A percentile compares a stretch with the other conserved stretches of the same genome.
These are phyloP conservation scores for Odontomachus brunneus DNA, from an alignment of 1,140 invertebrate genomes.

Conservation along the genomic window DNA sequence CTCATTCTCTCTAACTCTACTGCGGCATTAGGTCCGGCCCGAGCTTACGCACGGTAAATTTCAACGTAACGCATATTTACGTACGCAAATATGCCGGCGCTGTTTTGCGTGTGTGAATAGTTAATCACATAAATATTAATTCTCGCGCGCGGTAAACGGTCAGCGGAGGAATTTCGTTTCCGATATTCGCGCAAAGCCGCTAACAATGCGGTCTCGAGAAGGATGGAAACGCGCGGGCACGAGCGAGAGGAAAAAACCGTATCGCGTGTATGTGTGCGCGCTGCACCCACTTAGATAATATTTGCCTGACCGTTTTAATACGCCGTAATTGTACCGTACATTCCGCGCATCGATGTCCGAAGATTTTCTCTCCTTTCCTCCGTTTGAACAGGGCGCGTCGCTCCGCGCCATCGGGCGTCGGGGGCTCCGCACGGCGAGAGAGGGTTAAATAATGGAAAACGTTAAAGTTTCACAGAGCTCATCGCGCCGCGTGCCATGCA, in stretches of 20 bases:
- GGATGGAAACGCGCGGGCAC: neutral
- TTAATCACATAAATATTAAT: conserved; percentile 38
- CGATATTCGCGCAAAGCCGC: neutral
- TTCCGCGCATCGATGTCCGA: too few species aligned
- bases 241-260: too few species aligned
- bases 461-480: conserved; percentile 37
- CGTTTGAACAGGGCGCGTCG: too few species aligned
- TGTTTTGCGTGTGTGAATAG: neutral
- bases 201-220: neutral
- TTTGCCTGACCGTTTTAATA: neutral
- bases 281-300: neutral
- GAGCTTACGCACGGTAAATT: neutral
- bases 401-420: too few species aligned
- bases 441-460: conserved; percentile 2
- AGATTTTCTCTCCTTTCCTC: too few species aligned
- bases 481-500: conserved; percentile 26
- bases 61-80: conserved; percentile 24
- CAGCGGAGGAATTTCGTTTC: neutral
- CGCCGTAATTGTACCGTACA: too few species aligned
- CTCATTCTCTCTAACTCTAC: neutral
- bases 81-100: neutral
- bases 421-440: too few species aligned
- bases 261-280: too few species aligned
- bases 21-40: neutral
- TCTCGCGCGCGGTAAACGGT: neutral